phyloP scores from a whole-genome alignment of 2,888 invertebrate genomes.

The Tillus elongatus region DNA sequence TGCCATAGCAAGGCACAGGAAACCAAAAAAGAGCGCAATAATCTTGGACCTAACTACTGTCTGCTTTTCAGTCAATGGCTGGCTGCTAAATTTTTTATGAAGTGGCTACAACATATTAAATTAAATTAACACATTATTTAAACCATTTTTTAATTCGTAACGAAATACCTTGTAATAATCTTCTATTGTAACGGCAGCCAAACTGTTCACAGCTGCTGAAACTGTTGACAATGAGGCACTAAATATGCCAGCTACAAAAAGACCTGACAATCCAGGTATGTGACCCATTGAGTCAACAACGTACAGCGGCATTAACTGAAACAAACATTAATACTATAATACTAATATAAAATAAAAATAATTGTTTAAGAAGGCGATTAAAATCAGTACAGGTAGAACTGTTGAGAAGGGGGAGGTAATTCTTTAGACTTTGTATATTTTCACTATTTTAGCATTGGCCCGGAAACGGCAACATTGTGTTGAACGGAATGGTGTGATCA shows the following conservation, averaged over 20 bases:
- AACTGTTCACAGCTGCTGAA: constrained; percentile 82
- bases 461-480: too few relatives aligned
- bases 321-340: too few relatives aligned
- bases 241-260: constrained; percentile 87
- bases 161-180: constrained; percentile 63
- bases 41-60: constrained; percentile 54
- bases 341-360: too few relatives aligned
- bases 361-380: too few relatives aligned
- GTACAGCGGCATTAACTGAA: constrained; percentile 62
- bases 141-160: too few relatives aligned
- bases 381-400: too few relatives aligned
- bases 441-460: too few relatives aligned
- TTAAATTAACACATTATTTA: too few relatives aligned
- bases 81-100: constrained; percentile 33
- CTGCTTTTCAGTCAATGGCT: constrained; percentile 36
- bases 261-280: constrained; percentile 72
- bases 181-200: constrained; percentile 82
- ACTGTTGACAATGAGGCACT: constrained; percentile 87
- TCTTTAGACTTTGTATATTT: too few relatives aligned
- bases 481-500: too few relatives aligned
- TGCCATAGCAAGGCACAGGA: constrained; percentile 69
- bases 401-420: too few relatives aligned
- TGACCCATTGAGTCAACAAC: constrained; percentile 66
- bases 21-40: constrained; percentile 63
- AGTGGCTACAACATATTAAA: constrained; percentile 39